These are phyloP conservation scores for Lepilemur ruficaudatus DNA, from an alignment of 2,797 vertebrate genomes.

Conservation along the genomic window DNA sequence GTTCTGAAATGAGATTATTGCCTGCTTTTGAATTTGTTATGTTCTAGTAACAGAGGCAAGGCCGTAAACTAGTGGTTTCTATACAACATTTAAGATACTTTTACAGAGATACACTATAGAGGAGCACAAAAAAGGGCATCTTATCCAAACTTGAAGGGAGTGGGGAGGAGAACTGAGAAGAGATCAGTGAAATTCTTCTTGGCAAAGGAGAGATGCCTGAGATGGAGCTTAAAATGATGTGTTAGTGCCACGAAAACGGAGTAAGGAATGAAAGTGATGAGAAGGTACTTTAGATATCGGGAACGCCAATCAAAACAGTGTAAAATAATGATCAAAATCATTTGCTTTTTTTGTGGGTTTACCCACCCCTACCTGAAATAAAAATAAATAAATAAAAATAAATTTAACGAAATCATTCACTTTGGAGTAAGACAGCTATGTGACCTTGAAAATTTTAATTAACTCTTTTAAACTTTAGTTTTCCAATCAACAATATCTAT, in stretches of 20 bases:
- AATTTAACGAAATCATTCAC: background rate
- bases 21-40: constrained; percentile 4
- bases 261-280: background rate
- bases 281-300: background rate
- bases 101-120: background rate
- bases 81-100: background rate
- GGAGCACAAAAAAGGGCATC: background rate
- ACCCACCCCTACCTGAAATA: no score
- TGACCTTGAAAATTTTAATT: constrained; percentile 29
- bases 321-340: background rate
- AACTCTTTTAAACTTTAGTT: background rate
- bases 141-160: background rate
- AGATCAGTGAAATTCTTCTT: background rate
- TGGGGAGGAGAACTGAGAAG: background rate
- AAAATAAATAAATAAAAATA: no score
- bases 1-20: background rate
- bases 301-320: background rate
- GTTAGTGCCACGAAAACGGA: background rate
- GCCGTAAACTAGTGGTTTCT: background rate
- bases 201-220: background rate
- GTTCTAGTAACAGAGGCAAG: background rate
- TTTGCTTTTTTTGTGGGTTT: background rate
- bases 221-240: background rate
- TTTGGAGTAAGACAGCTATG: background rate
- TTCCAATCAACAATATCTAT: background rate